phyloP scores from a whole-genome alignment of 2,888 invertebrate species.

The Athrips mouffetella region DNA sequence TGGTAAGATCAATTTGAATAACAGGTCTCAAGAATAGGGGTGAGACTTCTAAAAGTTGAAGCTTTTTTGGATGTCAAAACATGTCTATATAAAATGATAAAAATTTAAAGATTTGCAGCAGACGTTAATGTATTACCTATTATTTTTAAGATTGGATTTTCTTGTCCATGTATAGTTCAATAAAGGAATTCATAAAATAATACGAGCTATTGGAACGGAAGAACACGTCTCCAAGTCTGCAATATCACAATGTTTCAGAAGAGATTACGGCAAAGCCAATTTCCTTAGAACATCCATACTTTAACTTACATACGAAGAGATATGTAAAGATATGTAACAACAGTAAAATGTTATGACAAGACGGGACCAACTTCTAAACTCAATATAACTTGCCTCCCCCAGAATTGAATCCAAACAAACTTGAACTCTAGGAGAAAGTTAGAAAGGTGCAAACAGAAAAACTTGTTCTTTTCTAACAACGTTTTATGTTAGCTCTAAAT shows the following conservation, averaged over 20 bases:
- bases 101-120: too few species aligned
- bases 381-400: constrained; percentile 18
- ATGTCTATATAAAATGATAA: too few species aligned
- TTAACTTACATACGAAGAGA: constrained; percentile 32
- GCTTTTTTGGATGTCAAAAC: neutral
- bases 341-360: constrained; percentile 71
- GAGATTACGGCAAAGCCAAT: constrained; percentile 57
- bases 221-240: constrained; percentile 2
- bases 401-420: constrained; percentile 21
- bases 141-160: too few species aligned
- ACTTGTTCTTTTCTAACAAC: constrained; percentile 17
- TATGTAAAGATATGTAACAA: constrained; percentile 38
- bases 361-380: constrained; percentile 53
- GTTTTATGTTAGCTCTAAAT: constrained; percentile 31
- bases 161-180: too few species aligned
- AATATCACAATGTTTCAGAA: constrained; percentile 34
- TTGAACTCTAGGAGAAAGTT: constrained; percentile 23
- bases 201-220: constrained; percentile 6
- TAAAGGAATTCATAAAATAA: constrained; percentile 5
- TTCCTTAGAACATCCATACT: constrained; percentile 54
- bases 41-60: neutral
- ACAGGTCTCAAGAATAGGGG: neutral
- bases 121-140: too few species aligned
- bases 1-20: neutral
- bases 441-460: constrained; percentile 21